Evolutionary conservation across 2,797 vertebrate species (phyloP).

Genomic region (Gymnopithys bicolor): DNA sequence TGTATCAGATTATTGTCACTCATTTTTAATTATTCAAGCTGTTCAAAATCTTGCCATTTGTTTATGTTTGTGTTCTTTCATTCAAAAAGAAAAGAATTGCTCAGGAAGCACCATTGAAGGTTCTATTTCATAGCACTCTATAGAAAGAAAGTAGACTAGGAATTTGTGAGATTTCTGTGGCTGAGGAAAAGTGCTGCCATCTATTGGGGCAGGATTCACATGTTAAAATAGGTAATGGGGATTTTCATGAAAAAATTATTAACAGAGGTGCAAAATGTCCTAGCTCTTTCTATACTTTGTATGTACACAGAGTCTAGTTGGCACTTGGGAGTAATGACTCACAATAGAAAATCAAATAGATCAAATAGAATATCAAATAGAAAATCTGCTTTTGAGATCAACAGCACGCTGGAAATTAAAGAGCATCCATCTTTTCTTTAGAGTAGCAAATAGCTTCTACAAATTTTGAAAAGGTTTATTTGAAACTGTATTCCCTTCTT

Average conservation of each 20-base stretch:
- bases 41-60: not conserved
- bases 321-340: not conserved
- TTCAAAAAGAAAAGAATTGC: not conserved
- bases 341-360: not conserved
- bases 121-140: not conserved
- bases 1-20: not conserved
- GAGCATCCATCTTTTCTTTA: not conserved
- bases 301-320: not conserved
- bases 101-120: not conserved
- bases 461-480: not conserved
- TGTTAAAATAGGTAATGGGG: not conserved
- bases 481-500: not conserved
- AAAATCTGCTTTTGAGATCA: conserved; percentile 23
- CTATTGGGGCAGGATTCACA: not conserved
- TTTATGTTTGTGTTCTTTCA: not conserved
- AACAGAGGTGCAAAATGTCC: not conserved
- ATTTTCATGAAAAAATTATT: not conserved
- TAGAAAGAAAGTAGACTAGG: not conserved
- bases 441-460: not conserved
- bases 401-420: not conserved
- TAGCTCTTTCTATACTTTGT: not conserved
- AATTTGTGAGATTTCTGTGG: not conserved
- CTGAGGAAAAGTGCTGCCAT: not conserved
- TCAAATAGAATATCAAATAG: conserved; percentile 5
- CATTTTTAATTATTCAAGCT: not conserved